These are phyloP conservation scores for Drosophila setifemur DNA, from an alignment of 1,140 invertebrate genomes.

Conservation along the genomic window DNA sequence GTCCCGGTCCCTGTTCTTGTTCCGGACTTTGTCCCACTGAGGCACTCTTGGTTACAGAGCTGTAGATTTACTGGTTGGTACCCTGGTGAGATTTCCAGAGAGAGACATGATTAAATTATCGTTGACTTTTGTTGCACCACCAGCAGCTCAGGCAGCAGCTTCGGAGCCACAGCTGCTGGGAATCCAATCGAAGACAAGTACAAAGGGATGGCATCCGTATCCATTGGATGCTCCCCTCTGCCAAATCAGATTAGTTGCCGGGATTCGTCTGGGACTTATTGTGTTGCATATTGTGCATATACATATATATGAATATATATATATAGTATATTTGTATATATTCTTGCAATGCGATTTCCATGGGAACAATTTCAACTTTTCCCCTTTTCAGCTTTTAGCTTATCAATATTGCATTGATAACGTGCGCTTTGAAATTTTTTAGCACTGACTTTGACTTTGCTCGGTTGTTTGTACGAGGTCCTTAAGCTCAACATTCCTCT, in stretches of 20 bases:
- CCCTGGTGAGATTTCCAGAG: constrained; percentile 2
- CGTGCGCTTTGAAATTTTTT: no score
- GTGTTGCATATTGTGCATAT: constrained; percentile 27
- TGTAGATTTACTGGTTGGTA: neutral
- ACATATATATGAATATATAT: neutral
- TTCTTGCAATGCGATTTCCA: no score
- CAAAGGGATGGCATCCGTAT: neutral
- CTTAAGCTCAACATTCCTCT: no score
- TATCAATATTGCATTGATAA: no score
- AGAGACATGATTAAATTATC: constrained; percentile 45
- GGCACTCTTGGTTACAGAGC: neutral
- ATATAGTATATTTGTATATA: no score
- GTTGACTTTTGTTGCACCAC: constrained; percentile 38
- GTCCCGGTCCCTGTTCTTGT: neutral
- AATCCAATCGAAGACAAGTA: constrained; percentile 36
- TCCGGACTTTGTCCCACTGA: neutral
- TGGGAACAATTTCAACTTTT: no score
- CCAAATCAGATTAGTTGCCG: constrained; percentile 29
- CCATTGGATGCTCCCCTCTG: neutral
- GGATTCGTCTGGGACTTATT: constrained; percentile 22
- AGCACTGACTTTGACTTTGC: no score
- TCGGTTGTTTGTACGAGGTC: no score
- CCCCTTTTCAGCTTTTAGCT: no score
- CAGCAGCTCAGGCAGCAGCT: neutral
- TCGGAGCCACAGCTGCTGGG: constrained; percentile 4